Base-by-base conservation (phyloP, 2,797 vertebrate species). In the Hybognathus amarus region DNA sequence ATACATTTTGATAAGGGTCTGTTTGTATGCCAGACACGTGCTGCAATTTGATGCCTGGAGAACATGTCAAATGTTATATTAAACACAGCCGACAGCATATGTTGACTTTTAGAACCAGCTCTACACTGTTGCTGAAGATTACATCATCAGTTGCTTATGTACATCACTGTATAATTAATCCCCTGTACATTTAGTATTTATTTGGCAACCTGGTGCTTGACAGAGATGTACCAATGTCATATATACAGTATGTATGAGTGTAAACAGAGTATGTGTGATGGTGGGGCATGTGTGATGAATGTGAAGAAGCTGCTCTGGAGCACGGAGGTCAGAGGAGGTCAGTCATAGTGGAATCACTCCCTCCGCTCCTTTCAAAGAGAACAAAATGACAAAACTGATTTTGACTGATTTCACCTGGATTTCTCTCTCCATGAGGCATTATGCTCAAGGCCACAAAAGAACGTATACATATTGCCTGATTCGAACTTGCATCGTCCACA, bases 121-220 rank as follows among this genome's bases (percentile, higher is more conserved):
- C 80, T 87, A 47, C 70, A 75, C 68, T 77, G 59, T 86, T 88
- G 85, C 84, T 85, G 54, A 80, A 83, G 78, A 81, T 83, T 86
- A 82, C 79, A 82, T 87, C 86, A 85, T 84, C 12, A 80, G 82
- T 84, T 82, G 50, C 82, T 85, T 85, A 79, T 88, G 84, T 88
- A 84, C 86, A 85, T 68, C 78, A 64, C 81, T 87, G 84, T 83
- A 85, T 85, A 80, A 86, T 85, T 87, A 88, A 88, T 87, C 80
- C 80, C 79, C 75, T 79, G 69, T 82, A 88, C 75, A 87, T 78
- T 83, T 77, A 78, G 74, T 79, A 80, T 82, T 80, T 66, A 84
- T 85, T 87, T 83, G 79, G 59, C 69, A 86, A 81, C 85, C 75
- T 42, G 70, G 75, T 77, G 78, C 66, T 78, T 80, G 82, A 89